Evolutionary conservation across 2,113 vertebrate genomes (phyloP).

Genomic region (Porphyrio hochstetteri): DNA sequence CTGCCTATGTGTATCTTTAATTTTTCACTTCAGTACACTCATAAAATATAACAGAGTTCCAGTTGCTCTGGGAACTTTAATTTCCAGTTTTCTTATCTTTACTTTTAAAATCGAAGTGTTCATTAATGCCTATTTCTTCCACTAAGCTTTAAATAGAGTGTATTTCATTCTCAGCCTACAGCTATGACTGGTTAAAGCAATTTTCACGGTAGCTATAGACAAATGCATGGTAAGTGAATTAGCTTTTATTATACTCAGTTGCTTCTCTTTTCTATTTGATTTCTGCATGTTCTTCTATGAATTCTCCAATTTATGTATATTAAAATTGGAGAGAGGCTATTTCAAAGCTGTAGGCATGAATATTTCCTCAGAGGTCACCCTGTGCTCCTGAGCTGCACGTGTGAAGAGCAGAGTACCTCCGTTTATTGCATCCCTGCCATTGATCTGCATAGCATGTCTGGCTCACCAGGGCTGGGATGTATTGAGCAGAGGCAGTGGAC

Average conservation of each 20-base stretch:
- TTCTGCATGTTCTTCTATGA: neutral
- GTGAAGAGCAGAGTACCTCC: neutral
- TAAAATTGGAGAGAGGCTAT: neutral
- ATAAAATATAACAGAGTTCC: neutral
- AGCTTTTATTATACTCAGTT: neutral
- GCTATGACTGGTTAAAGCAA: neutral
- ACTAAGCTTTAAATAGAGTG: neutral
- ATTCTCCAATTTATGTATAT: neutral
- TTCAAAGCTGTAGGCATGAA: neutral
- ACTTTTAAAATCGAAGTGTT: neutral
- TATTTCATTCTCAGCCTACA: slow-evolving; percentile 6
- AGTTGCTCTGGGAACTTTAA: slow-evolving; percentile 1
- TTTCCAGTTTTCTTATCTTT: slow-evolving; percentile 23
- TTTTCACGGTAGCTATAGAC: neutral
- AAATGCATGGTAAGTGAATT: slow-evolving; percentile 1
- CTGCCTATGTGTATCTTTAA: neutral
- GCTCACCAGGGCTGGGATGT: neutral
- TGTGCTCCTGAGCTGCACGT: neutral
- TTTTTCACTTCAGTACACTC: neutral
- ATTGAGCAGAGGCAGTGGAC: neutral
- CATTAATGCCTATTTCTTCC: neutral
- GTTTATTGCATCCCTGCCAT: neutral
- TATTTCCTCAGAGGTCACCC: neutral
- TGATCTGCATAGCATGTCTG: neutral
- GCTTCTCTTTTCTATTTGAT: neutral